Base-by-base conservation (phyloP, 2,888 invertebrate species). In the Rhingia rostrata region DNA sequence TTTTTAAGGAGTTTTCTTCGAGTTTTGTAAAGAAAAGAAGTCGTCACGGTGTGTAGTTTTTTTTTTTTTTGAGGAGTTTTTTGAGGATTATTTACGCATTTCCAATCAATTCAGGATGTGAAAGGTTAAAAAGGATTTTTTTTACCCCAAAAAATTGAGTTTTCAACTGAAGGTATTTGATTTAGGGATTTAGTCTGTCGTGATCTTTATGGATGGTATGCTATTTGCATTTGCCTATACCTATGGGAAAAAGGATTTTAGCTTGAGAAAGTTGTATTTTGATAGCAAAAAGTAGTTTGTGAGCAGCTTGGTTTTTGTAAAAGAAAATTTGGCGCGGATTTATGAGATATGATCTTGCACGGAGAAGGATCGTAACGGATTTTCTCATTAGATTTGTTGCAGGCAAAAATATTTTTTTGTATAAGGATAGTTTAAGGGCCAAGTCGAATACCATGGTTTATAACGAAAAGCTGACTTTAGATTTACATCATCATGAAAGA, bases 61-160 rank as follows among this genome's bases (percentile, higher is more conserved):
- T 41, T 81, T n/a, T n/a, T n/a, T 43, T 64, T 58, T 6, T 43
- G 10, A 35, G 22, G 22, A 22, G 22, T 58, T 66, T 69, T 82
- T 66, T 61, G 3, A 43, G 53, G 67, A 79, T 83, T 83, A 74
- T 83, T 73, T 64, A 83, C 73, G 63, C 56, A 74, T 83, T 83
- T 73, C 53, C 73, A 39, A 73, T 63, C 47, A 61, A 74, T 54
- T 37, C 58, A 39, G 14, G 30, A 51, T 58, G 30, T 33, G 5
- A 14, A 56, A 53, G 72, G 56, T 7, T 12, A 72, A 72, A 78
- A 78, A 67, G 66, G 72, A 67, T 67, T 72, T 67, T 72, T 67
- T 80, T 72, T 14, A 49, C 49, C 33, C 60, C 61, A 54, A 82
- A 72, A 77, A 66, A 69, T 72, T 73, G 56, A 64, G 47, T 73